Evolutionary conservation across 2,888 invertebrate genomes (phyloP), one percentile per base, ranked within the genome.

Genomic region (Azorinus chamasolen): DNA sequence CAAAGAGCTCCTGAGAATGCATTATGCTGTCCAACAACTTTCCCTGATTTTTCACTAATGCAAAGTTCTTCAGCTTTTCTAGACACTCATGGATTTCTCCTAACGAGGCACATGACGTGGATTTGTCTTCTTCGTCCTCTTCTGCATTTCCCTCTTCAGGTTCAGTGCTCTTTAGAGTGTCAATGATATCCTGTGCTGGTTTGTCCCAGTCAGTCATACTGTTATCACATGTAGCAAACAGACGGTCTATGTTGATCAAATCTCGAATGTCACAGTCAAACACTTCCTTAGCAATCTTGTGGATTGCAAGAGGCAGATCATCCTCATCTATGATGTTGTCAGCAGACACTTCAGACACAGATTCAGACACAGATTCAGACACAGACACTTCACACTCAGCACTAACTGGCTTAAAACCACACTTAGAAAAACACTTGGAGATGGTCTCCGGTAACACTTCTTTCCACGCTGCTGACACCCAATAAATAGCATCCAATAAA

Each of bases 401-500:
- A n/a, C 8, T 25, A 2, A 25, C 12, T 6, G 37, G 37, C 1
- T 16, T 20, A 48, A 73, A 66, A 14, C 65, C 65, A 61, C 61
- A 46, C 45, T 45, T 50, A 14, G 24, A 6, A 46, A 64, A 64
- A 27, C 63, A 63, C 53, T 53, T 51, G 5, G 8, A 5, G 25
- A 63, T 63, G 2, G 63, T 63, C 6, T 32, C 39, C 14, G 3
- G 3, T 1, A 24, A 14, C 1, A 37, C 39, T 8, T 54, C 20
- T 12, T 41, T 46, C 54, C 64, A 64, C 16, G 64, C 54, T 16
- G 16, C 16, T 3, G 18, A 2, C 1, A 73, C n/a, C 72, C 78
- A 78, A 27, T 64, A 59, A 27, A 78, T 73, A 24, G 73, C 78
- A 14, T 78, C 51, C 8, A 78, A 55, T 1, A 64, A 20, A 14